These are phyloP conservation scores for Augiades crinisus DNA, from an alignment of 2,888 invertebrate genomes.

Conservation along the genomic window DNA sequence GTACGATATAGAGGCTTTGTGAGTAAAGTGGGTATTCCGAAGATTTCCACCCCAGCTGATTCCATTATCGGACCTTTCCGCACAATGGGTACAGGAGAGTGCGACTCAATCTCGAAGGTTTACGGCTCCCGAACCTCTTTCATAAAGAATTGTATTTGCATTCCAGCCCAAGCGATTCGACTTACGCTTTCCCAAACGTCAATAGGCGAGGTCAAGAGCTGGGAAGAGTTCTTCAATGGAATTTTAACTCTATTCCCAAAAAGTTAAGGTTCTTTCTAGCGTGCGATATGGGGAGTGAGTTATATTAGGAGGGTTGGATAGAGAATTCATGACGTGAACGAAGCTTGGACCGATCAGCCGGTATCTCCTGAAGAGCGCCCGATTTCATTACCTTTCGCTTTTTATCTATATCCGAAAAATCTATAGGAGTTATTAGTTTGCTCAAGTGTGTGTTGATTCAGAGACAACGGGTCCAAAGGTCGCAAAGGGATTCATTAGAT, in stretches of 20 bases:
- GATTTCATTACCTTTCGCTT: conserved; percentile 18
- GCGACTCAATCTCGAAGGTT: conserved; percentile 57
- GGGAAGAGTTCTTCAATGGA: conserved; percentile 7
- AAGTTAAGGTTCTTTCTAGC: conserved; percentile 14
- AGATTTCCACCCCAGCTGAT: conserved; percentile 43
- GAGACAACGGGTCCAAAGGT: background rate
- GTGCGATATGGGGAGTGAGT: conserved; percentile 17
- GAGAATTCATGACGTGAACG: conserved; percentile 29
- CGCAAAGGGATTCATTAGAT: background rate
- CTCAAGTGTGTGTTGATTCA: background rate
- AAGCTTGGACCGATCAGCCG: conserved; percentile 20
- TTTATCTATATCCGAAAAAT: conserved; percentile 16
- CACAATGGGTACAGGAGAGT: conserved; percentile 63
- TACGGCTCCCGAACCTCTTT: conserved; percentile 46
- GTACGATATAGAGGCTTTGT: conserved; percentile 10
- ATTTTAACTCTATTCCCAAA: conserved; percentile 26
- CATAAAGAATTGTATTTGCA: conserved; percentile 71
- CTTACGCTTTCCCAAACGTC: conserved; percentile 55
- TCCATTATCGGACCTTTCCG: conserved; percentile 69
- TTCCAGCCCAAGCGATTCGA: conserved; percentile 62
- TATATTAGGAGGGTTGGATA: conserved; percentile 29
- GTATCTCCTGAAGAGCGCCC: conserved; percentile 5
- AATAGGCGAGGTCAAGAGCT: conserved; percentile 49
- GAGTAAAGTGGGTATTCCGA: conserved; percentile 17
- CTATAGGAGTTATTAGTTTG: conserved; percentile 3